phyloP scores from a whole-genome alignment of 2,888 invertebrate species.

The Cecidostiba fungosa region DNA sequence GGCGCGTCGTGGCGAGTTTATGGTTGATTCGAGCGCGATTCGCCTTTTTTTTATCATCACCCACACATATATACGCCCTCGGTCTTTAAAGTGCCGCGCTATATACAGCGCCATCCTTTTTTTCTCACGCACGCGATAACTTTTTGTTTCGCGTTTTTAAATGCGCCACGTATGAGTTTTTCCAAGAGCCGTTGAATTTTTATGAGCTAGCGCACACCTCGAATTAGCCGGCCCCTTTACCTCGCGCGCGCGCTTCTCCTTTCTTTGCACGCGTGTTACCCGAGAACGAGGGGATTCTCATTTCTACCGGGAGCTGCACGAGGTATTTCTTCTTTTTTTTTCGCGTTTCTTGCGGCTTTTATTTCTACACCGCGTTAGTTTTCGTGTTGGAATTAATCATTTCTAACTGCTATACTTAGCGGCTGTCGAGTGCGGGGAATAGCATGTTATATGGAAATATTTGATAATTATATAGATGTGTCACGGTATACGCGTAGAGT shows the following conservation, averaged over 20 bases:
- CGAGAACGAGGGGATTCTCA: not conserved
- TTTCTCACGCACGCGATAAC: not conserved
- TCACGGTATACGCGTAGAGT: not conserved
- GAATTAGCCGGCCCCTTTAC: conserved; percentile 50
- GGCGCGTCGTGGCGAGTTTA: conserved; percentile 36
- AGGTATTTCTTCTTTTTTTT: not conserved
- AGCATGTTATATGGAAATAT: not conserved
- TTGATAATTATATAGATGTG: not conserved
- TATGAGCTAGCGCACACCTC: conserved; percentile 58
- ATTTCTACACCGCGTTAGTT: not conserved
- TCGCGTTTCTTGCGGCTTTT: not conserved
- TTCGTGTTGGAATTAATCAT: conserved; percentile 44
- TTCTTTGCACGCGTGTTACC: not conserved
- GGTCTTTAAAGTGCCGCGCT: not conserved
- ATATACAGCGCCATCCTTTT: not conserved
- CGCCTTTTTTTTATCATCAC: conserved; percentile 14
- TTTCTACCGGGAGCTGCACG: not conserved
- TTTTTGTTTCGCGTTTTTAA: conserved; percentile 61
- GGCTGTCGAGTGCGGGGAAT: not conserved
- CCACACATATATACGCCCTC: not conserved
- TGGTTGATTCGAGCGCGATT: conserved; percentile 49
- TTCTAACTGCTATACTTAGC: conserved; percentile 42
- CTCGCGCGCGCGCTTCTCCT: not conserved
- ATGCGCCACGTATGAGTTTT: conserved; percentile 60
- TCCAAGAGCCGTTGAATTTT: conserved; percentile 62